phyloP scores from a whole-genome alignment of 2,888 invertebrate species.

The Philereme vetulata region DNA sequence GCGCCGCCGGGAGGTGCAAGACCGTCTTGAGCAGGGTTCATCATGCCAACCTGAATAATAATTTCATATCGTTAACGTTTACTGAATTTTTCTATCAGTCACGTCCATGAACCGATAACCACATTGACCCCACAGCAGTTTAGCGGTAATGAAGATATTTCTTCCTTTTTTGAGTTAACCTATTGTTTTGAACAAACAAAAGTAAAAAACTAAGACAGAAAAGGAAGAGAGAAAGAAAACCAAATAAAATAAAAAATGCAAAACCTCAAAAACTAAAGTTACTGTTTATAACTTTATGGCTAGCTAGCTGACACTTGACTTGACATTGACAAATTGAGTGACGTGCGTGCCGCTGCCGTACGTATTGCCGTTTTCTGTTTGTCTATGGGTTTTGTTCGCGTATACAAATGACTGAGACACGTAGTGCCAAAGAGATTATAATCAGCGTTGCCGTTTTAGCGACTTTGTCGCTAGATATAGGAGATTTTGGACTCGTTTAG shows the following conservation, averaged over 20 bases:
- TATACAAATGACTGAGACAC: too few species aligned
- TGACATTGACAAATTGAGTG: too few species aligned
- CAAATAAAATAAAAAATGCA: neutral
- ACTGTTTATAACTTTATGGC: too few species aligned
- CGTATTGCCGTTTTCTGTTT: too few species aligned
- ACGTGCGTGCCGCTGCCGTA: too few species aligned
- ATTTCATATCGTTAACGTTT: conserved; percentile 32
- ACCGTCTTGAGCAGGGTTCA: conserved; percentile 86
- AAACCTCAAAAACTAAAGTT: too few species aligned
- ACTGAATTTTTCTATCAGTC: conserved; percentile 7
- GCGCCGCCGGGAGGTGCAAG: conserved; percentile 84
- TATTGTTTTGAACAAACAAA: neutral
- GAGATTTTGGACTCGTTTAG: too few species aligned
- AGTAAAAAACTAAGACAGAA: neutral
- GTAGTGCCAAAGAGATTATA: too few species aligned
- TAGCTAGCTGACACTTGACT: too few species aligned
- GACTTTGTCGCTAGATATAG: too few species aligned
- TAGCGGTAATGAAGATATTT: neutral
- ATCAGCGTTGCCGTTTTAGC: too few species aligned
- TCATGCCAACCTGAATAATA: conserved; percentile 80
- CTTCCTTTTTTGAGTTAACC: neutral
- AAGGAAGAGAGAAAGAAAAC: neutral
- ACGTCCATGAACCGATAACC: conserved; percentile 8
- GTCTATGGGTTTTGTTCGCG: too few species aligned
- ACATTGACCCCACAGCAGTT: neutral